Evolutionary conservation across 1,140 invertebrate species (phyloP).

Genomic region (Solenopsis invicta): DNA sequence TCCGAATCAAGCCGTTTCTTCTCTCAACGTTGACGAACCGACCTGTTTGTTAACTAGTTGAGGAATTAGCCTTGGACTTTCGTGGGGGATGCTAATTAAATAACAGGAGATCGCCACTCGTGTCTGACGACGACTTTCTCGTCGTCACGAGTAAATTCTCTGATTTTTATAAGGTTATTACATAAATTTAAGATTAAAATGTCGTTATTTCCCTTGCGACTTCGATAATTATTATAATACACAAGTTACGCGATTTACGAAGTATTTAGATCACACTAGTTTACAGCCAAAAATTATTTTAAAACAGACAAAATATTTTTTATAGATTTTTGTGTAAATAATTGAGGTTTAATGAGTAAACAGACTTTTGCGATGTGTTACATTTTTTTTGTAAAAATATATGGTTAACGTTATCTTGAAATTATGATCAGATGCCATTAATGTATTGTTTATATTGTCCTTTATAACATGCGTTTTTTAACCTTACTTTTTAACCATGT

Average conservation of each 20-base stretch:
- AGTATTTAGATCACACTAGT: background rate
- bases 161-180: background rate
- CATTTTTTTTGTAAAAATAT: no score
- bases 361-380: no score
- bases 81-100: conserved; percentile 77
- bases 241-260: background rate
- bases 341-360: no score
- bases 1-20: conserved; percentile 61
- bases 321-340: no score
- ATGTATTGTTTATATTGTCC: no score
- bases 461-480: no score
- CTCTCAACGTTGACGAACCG: conserved; percentile 5
- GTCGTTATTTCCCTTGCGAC: background rate
- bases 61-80: conserved; percentile 69
- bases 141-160: background rate
- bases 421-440: no score
- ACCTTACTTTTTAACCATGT: no score
- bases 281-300: no score
- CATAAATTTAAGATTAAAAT: background rate
- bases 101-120: conserved; percentile 60
- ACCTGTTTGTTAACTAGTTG: conserved; percentile 72
- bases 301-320: no score
- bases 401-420: no score
- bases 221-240: background rate
- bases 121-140: background rate